phyloP scores from a whole-genome alignment of 2,888 invertebrate species.

The Thumatha senex region DNA sequence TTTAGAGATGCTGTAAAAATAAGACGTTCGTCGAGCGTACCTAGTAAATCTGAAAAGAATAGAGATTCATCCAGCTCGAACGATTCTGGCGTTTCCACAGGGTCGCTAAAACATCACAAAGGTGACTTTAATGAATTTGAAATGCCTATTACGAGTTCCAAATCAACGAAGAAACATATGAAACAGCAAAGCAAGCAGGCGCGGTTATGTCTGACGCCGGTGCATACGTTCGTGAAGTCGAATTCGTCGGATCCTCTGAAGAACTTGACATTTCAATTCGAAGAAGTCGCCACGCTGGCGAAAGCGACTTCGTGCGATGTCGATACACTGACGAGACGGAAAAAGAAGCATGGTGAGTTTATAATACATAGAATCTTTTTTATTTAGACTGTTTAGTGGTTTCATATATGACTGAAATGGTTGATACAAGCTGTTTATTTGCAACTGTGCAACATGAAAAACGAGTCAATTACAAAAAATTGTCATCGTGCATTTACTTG shows the following conservation, averaged over 20 bases:
- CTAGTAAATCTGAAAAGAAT: conserved; percentile 87
- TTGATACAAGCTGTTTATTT: too few species aligned
- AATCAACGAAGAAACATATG: conserved; percentile 71
- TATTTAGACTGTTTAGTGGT: too few species aligned
- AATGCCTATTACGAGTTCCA: conserved; percentile 76
- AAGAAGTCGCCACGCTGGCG: conserved; percentile 82
- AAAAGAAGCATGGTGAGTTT: conserved; percentile 67
- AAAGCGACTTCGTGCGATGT: conserved; percentile 86
- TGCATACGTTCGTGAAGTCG: conserved; percentile 84
- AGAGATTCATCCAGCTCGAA: conserved; percentile 88
- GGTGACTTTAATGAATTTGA: conserved; percentile 85
- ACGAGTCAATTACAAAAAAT: too few species aligned
- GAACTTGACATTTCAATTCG: conserved; percentile 86
- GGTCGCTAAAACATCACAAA: conserved; percentile 85
- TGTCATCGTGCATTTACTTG: too few species aligned
- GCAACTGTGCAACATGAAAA: too few species aligned
- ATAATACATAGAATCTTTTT: too few species aligned
- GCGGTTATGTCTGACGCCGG: conserved; percentile 68
- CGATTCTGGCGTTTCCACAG: conserved; percentile 88
- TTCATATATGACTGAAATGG: too few species aligned
- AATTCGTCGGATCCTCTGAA: conserved; percentile 86
- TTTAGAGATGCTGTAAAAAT: conserved; percentile 85
- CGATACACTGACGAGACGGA: conserved; percentile 83
- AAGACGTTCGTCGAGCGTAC: conserved; percentile 86
- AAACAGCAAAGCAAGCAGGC: conserved; percentile 75